Evolutionary conservation across 23 tunicate genomes (phyloP).

Genomic region (Clavelina lepadiformis): DNA sequence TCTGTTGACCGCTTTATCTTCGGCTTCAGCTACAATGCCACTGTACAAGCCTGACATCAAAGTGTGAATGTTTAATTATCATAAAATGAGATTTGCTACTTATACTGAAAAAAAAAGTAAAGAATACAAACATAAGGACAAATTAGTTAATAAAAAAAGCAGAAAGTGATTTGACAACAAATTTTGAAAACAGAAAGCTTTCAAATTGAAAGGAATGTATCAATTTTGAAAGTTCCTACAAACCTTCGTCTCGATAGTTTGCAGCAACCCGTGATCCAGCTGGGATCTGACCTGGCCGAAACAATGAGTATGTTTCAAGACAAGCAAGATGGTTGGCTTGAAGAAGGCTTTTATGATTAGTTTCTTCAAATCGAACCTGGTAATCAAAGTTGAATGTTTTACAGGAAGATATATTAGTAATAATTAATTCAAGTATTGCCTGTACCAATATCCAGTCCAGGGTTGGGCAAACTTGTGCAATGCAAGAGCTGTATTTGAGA

Average conservation of each 20-base stretch:
- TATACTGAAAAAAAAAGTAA: not conserved
- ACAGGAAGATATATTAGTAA: too few relatives aligned
- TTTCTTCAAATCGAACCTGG: conserved; percentile 39
- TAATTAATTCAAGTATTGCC: too few relatives aligned
- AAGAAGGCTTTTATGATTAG: conserved; percentile 29
- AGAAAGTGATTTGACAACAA: not conserved
- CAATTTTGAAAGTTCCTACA: not conserved
- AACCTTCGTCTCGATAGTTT: conserved; percentile 55
- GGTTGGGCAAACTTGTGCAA: too few relatives aligned
- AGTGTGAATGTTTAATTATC: not conserved
- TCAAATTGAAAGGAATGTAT: too few relatives aligned
- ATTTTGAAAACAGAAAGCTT: not conserved
- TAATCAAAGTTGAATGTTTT: not conserved
- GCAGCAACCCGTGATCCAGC: conserved; percentile 77
- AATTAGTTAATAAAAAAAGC: not conserved
- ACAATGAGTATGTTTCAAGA: conserved; percentile 16
- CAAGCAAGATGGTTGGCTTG: conserved; percentile 58
- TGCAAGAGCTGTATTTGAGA: too few relatives aligned
- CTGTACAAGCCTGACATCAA: conserved; percentile 50
- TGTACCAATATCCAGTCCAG: too few relatives aligned
- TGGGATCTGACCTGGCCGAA: conserved; percentile 26
- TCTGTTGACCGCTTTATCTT: conserved; percentile 37
- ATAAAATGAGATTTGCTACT: not conserved
- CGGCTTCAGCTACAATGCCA: conserved; percentile 71
- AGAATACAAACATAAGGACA: not conserved